These are phyloP conservation scores for Scylla paramamosain DNA, from an alignment of 1,140 invertebrate species.

Conservation along the genomic window DNA sequence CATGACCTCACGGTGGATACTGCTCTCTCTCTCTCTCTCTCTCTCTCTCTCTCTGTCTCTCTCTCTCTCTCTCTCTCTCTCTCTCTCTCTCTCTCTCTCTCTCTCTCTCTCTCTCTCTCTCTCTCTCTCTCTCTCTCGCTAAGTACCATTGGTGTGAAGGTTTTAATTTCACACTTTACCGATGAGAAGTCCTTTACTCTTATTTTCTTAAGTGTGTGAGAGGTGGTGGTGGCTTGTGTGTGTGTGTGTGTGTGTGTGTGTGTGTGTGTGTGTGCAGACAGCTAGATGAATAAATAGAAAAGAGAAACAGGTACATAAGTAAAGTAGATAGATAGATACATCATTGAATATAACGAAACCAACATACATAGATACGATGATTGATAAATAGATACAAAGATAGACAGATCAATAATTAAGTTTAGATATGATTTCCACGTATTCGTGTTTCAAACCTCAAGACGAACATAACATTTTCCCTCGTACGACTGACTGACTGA, in stretches of 20 bases:
- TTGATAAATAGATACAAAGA: constrained; percentile 17
- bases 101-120: constrained; percentile 51
- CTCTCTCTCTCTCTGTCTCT: constrained; percentile 46
- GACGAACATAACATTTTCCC: neutral
- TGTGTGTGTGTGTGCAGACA: too few relatives aligned
- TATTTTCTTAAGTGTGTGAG: too few relatives aligned
- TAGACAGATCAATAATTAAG: neutral
- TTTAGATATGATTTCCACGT: neutral
- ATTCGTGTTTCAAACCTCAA: neutral
- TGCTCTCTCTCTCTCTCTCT: constrained; percentile 41
- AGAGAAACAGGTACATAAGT: neutral
- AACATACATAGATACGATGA: neutral
- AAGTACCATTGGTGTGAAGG: neutral
- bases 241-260: too few relatives aligned
- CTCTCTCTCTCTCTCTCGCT: constrained; percentile 38
- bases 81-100: constrained; percentile 43
- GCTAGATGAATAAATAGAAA: too few relatives aligned
- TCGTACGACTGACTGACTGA: too few relatives aligned
- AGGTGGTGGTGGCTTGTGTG: too few relatives aligned
- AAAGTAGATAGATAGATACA: neutral
- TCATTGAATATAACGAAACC: neutral
- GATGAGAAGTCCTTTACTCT: too few relatives aligned
- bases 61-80: constrained; percentile 46
- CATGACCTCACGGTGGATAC: too few relatives aligned
- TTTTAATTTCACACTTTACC: neutral